These are phyloP conservation scores for Hanleya hanleyi DNA, from an alignment of 2,888 invertebrate species.

Conservation along the genomic window DNA sequence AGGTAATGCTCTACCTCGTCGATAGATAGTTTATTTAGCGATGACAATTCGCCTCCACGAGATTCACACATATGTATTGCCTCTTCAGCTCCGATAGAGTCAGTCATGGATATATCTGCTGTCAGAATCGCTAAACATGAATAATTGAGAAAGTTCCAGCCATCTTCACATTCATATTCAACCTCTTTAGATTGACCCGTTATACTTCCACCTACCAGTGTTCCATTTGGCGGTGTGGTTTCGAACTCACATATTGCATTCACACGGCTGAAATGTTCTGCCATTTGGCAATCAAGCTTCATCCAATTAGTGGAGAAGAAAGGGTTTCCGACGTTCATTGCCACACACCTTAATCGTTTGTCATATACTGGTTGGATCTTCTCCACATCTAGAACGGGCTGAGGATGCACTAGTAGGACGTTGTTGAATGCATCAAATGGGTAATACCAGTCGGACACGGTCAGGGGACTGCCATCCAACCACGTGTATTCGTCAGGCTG, in stretches of 20 bases:
- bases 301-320: background rate
- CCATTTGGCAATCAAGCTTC: background rate
- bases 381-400: background rate
- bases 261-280: background rate
- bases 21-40: background rate
- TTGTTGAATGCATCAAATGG: background rate
- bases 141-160: background rate
- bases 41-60: background rate
- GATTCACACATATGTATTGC: background rate
- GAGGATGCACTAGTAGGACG: background rate
- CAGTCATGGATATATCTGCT: background rate
- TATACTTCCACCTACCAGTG: too few species aligned
- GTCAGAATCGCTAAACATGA: background rate
- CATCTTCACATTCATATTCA: background rate
- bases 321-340: background rate
- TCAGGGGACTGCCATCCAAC: slow-evolving; percentile 4
- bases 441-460: background rate
- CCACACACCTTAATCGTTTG: background rate
- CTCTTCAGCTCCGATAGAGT: background rate
- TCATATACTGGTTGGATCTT: background rate
- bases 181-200: too few species aligned
- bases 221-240: too few species aligned
- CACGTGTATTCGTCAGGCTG: background rate
- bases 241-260: background rate
- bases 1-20: background rate